phyloP scores from a whole-genome alignment of 1,140 invertebrate genomes.

The Nebria ingens region DNA sequence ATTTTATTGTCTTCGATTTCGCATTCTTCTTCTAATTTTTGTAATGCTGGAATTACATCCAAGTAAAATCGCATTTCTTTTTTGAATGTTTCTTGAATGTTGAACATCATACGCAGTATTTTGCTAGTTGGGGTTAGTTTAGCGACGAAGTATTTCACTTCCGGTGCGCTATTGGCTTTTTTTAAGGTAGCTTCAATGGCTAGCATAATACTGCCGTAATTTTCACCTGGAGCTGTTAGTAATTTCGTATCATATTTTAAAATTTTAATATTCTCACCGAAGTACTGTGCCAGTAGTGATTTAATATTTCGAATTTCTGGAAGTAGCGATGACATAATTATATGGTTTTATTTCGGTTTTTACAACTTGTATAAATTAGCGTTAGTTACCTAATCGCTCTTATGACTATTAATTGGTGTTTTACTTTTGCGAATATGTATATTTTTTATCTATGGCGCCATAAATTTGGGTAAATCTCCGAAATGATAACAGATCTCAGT shows the following conservation, averaged over 20 bases:
- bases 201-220: conserved; percentile 43
- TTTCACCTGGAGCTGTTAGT: conserved; percentile 41
- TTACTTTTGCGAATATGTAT: too few relatives aligned
- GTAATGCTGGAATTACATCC: conserved; percentile 32
- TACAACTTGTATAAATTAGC: too few relatives aligned
- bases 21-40: conserved; percentile 33
- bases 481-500: too few relatives aligned
- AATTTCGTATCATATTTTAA: neutral
- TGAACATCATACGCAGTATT: conserved; percentile 38
- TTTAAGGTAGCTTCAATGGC: conserved; percentile 22
- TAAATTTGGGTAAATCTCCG: too few relatives aligned
- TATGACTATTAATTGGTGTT: too few relatives aligned
- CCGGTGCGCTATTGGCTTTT: conserved; percentile 18
- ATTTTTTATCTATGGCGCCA: too few relatives aligned
- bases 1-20: conserved; percentile 26
- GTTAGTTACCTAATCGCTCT: too few relatives aligned
- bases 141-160: conserved; percentile 35
- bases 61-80: conserved; percentile 43
- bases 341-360: too few relatives aligned
- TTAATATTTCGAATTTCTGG: neutral
- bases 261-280: neutral
- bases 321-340: too few relatives aligned
- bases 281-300: neutral
- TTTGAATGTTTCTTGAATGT: conserved; percentile 39
- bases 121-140: conserved; percentile 40